Percentiles rank a stretch among this genome's conserved stretches.
phyloP scores from a whole-genome alignment of 1,140 invertebrate species.

The Portunus trituberculatus region DNA sequence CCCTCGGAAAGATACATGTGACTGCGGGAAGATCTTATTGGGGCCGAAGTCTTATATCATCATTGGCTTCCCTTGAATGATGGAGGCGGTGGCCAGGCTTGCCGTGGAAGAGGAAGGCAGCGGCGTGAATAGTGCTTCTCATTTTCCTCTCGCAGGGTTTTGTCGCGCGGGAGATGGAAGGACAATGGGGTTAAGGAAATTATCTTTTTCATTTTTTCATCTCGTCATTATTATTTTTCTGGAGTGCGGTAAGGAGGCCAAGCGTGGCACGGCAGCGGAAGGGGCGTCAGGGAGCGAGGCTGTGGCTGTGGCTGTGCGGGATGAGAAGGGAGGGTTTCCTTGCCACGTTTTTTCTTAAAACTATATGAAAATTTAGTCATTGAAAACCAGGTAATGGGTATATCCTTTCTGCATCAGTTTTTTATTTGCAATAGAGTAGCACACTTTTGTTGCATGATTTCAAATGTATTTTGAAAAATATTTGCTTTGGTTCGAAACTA shows the following conservation, averaged over 20 bases:
- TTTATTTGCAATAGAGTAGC: too few species aligned
- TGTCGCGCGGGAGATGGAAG: neutral
- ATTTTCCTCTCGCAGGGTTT: neutral
- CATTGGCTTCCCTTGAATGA: neutral
- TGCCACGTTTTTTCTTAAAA: too few species aligned
- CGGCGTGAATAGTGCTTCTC: neutral
- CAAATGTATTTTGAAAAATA: too few species aligned
- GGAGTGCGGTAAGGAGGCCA: neutral
- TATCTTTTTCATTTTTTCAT: neutral
- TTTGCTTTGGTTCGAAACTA: too few species aligned
- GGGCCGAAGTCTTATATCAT: neutral
- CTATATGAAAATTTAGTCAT: too few species aligned
- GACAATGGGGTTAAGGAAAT: neutral
- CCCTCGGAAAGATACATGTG: conserved; percentile 34
- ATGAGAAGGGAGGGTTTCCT: too few species aligned
- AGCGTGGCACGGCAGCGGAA: neutral
- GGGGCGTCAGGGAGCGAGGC: too few species aligned
- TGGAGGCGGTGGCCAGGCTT: neutral
- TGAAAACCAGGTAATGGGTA: too few species aligned
- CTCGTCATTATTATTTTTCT: neutral
- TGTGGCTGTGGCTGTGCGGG: too few species aligned
- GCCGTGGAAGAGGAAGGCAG: conserved; percentile 10
- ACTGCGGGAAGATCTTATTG: neutral
- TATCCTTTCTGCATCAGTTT: too few species aligned
- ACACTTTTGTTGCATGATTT: too few species aligned